phyloP scores from a whole-genome alignment of 2,797 vertebrate genomes.

The Mormyrus proboscirostris region DNA sequence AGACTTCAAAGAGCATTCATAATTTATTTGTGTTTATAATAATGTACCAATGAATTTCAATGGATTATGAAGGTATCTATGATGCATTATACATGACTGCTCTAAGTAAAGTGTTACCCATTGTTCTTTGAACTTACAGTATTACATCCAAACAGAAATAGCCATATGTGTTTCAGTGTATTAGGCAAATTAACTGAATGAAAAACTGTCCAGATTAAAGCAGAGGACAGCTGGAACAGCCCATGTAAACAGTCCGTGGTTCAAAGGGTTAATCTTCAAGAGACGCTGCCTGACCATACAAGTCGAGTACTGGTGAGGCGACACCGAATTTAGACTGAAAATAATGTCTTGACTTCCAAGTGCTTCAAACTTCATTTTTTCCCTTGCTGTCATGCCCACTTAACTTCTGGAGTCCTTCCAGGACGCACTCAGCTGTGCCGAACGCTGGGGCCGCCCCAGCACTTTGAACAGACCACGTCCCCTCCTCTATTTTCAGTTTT shows the following conservation, averaged over 20 bases:
- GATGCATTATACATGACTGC: neutral
- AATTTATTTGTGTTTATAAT: neutral
- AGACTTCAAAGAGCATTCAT: neutral
- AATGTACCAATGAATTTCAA: neutral
- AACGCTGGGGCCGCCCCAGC: constrained; percentile 37
- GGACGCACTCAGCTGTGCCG: constrained; percentile 51
- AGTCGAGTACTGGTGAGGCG: neutral
- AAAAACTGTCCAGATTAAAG: neutral
- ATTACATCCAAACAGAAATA: neutral
- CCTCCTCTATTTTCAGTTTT: constrained; percentile 23
- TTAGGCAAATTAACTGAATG: neutral
- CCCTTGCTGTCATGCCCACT: constrained; percentile 46
- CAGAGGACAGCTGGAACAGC: neutral
- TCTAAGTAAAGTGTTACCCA: neutral
- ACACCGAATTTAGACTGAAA: constrained; percentile 13
- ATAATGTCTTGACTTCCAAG: constrained; percentile 25
- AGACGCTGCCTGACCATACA: neutral
- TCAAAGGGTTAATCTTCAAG: neutral
- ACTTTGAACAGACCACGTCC: neutral
- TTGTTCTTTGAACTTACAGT: neutral
- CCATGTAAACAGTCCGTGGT: neutral
- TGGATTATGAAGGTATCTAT: neutral
- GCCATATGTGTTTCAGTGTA: neutral
- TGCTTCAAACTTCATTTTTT: constrained; percentile 19
- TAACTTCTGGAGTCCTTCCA: constrained; percentile 54